A percentile compares a stretch with the other conserved stretches of the same genome.
Conservation (phyloP, 2,113 vertebrate species). For the Nesoenas mayeri region DNA sequence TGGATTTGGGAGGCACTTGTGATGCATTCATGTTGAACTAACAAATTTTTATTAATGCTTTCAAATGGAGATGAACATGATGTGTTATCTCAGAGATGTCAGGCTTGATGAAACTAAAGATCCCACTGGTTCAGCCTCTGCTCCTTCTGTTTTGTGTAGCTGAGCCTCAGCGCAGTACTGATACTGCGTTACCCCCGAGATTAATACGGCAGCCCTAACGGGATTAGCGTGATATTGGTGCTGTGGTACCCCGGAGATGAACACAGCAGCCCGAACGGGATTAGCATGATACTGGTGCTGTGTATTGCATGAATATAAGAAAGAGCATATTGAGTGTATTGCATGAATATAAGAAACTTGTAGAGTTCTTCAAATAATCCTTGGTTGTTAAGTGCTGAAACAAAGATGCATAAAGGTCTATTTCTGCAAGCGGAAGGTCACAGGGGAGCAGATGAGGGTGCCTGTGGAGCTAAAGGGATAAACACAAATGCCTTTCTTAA, state of each 20-base stretch:
- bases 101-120: slow-evolving; percentile 3
- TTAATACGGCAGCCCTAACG: background rate
- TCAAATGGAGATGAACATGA: slow-evolving; percentile 23
- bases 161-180: background rate
- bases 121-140: background rate
- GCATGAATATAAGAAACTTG: background rate
- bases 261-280: background rate
- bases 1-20: background rate
- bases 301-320: too few species aligned
- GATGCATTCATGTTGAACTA: background rate
- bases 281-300: background rate
- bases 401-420: background rate
- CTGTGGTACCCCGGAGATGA: background rate
- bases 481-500: background rate
- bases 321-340: background rate
- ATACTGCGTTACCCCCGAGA: background rate
- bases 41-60: slow-evolving; percentile 7
- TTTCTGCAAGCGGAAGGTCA: background rate
- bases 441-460: background rate
- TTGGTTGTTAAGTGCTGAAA: background rate
- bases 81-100: background rate
- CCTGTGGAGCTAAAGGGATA: background rate
- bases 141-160: background rate
- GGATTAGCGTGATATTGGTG: background rate
- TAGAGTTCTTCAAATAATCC: background rate